Conservation (phyloP, 2,888 invertebrate genomes). For the Sphecodes monilicornis region DNA sequence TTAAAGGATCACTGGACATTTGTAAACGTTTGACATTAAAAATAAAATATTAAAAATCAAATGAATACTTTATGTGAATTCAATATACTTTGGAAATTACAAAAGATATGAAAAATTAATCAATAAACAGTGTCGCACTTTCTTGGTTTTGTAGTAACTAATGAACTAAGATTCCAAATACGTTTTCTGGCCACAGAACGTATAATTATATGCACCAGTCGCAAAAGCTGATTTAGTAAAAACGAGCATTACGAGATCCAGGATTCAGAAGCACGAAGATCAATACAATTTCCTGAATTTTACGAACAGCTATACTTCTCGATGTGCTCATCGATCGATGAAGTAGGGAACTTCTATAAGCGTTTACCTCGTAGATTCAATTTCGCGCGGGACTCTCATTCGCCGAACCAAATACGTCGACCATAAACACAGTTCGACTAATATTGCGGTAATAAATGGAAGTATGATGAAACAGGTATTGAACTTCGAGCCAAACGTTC, state of each 20-base stretch:
- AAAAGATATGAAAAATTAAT: too few relatives aligned
- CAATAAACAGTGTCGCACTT: too few relatives aligned
- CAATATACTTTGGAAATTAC: too few relatives aligned
- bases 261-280: too few relatives aligned
- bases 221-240: too few relatives aligned
- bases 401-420: background rate
- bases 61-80: too few relatives aligned
- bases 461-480: constrained; percentile 34
- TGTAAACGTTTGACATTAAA: background rate
- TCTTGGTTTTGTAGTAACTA: too few relatives aligned
- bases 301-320: background rate
- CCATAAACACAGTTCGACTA: constrained; percentile 13
- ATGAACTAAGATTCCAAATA: too few relatives aligned
- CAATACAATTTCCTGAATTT: background rate
- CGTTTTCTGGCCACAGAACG: too few relatives aligned
- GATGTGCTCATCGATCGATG: background rate
- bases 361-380: background rate
- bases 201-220: too few relatives aligned
- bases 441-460: constrained; percentile 25
- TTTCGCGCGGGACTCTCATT: background rate
- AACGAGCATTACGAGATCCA: background rate
- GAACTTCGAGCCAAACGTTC: constrained; percentile 6
- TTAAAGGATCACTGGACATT: too few relatives aligned
- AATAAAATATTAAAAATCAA: background rate
- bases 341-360: background rate